Conservation (phyloP, 53 echinoderm and acorn worm genomes). For the Patiria pectinifera region DNA sequence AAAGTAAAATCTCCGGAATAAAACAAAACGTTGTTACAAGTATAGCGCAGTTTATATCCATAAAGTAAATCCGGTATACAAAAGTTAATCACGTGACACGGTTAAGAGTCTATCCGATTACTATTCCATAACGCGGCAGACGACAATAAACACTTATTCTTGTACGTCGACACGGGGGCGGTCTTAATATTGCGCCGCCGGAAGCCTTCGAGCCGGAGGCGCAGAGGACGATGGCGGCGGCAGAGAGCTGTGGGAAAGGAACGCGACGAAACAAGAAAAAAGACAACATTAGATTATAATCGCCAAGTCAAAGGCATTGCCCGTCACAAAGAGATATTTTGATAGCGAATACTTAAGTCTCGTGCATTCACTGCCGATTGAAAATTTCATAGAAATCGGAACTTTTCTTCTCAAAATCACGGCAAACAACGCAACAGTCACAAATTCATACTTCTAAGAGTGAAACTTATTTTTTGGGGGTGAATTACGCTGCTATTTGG, state of each 20-base stretch:
- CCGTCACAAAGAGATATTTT: too few relatives aligned
- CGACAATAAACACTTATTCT: neutral
- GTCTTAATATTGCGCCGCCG: slow-evolving; percentile 59
- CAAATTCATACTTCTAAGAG: too few relatives aligned
- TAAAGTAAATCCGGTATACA: neutral
- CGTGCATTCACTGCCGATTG: neutral
- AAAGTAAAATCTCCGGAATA: neutral
- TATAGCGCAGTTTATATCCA: neutral
- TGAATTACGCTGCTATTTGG: too few relatives aligned
- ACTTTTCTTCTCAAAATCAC: too few relatives aligned
- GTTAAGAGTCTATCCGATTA: neutral
- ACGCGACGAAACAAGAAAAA: slow-evolving; percentile 45
- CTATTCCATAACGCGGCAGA: slow-evolving; percentile 5
- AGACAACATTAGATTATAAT: slow-evolving; percentile 28
- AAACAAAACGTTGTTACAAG: neutral
- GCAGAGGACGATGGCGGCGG: slow-evolving; percentile 24
- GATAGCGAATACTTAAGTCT: too few relatives aligned
- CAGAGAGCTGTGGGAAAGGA: slow-evolving; percentile 39
- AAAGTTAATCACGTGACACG: neutral
- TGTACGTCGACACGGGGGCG: slow-evolving; percentile 6
- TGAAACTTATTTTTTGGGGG: too few relatives aligned
- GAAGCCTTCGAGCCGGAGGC: slow-evolving; percentile 38
- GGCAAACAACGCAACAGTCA: too few relatives aligned
- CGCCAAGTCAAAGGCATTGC: neutral
- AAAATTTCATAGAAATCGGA: neutral